These are phyloP conservation scores for Anguilla anguilla DNA, from an alignment of 2,797 vertebrate species.

Conservation along the genomic window DNA sequence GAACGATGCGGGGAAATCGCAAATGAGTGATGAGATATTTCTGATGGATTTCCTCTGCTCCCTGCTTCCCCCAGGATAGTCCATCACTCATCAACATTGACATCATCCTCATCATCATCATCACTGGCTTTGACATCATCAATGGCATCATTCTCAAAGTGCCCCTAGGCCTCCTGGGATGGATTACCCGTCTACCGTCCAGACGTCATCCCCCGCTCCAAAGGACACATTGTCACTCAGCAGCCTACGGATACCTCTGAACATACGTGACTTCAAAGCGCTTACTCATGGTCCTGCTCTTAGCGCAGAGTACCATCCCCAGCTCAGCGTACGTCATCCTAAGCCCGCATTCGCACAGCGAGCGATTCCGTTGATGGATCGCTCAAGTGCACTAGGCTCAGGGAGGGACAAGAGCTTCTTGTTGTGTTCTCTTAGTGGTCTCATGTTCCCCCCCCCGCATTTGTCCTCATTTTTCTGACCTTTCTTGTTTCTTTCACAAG, in stretches of 20 bases:
- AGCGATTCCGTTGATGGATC: too few relatives aligned
- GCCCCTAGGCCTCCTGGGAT: constrained; percentile 26
- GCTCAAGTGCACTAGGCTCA: too few relatives aligned
- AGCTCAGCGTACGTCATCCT: background rate
- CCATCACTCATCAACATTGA: constrained; percentile 38
- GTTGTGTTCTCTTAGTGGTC: too few relatives aligned
- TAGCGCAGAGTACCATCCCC: too few relatives aligned
- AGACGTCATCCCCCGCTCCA: background rate
- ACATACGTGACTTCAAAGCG: background rate
- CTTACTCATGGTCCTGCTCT: too few relatives aligned
- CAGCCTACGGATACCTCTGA: background rate
- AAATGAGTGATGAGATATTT: constrained; percentile 29
- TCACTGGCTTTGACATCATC: constrained; percentile 24
- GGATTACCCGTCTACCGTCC: background rate
- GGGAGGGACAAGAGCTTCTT: too few relatives aligned
- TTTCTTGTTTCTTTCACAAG: too few relatives aligned
- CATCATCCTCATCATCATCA: constrained; percentile 28
- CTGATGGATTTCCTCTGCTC: constrained; percentile 23
- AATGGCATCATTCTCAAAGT: background rate
- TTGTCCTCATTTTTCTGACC: too few relatives aligned
- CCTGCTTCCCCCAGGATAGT: constrained; percentile 39
- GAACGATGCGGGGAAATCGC: background rate
- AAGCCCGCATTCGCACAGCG: background rate
- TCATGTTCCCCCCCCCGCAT: too few relatives aligned
- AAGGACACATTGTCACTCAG: background rate